phyloP scores from a whole-genome alignment of 2,888 invertebrate species.

The Diplazon laetatorius region DNA sequence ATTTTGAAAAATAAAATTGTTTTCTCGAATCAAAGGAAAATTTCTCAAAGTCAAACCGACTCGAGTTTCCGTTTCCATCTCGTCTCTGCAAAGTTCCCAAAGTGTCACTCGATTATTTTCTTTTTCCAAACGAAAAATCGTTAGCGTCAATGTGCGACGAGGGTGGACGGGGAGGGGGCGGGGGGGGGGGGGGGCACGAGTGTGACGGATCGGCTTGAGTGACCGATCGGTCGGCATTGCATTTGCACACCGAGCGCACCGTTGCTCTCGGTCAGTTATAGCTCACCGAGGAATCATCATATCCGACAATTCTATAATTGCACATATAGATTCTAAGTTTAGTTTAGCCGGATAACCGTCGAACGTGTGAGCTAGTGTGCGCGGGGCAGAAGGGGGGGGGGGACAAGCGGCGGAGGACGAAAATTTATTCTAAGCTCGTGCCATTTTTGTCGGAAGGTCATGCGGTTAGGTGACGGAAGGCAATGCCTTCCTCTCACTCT shows the following conservation, averaged over 20 bases:
- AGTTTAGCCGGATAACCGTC: slow-evolving; percentile 68
- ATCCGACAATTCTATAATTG: slow-evolving; percentile 66
- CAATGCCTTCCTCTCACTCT: slow-evolving; percentile 33
- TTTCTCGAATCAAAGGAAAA: no score
- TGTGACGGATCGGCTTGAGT: slow-evolving; percentile 9
- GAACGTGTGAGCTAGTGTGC: slow-evolving; percentile 29
- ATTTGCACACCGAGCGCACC: slow-evolving; percentile 8
- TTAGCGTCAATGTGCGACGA: no score
- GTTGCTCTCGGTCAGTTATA: slow-evolving; percentile 1
- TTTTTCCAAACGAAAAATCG: no score
- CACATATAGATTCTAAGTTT: slow-evolving; percentile 72
- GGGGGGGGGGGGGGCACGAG: no score
- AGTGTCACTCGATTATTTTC: no score
- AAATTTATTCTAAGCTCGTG: slow-evolving; percentile 60
- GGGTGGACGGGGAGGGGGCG: no score
- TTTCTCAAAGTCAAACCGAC: no score
- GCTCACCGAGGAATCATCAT: slow-evolving; percentile 34
- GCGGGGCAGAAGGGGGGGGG: slow-evolving; percentile 22
- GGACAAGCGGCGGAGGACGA: neutral
- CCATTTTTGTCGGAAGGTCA: slow-evolving; percentile 65
- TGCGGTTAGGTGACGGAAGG: slow-evolving; percentile 42
- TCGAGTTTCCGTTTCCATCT: no score
- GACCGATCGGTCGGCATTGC: neutral
- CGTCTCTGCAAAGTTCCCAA: no score
- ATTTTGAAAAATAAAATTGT: no score